Evolutionary conservation across 2,888 invertebrate species (phyloP).

Genomic region (Heliothis peltigera): DNA sequence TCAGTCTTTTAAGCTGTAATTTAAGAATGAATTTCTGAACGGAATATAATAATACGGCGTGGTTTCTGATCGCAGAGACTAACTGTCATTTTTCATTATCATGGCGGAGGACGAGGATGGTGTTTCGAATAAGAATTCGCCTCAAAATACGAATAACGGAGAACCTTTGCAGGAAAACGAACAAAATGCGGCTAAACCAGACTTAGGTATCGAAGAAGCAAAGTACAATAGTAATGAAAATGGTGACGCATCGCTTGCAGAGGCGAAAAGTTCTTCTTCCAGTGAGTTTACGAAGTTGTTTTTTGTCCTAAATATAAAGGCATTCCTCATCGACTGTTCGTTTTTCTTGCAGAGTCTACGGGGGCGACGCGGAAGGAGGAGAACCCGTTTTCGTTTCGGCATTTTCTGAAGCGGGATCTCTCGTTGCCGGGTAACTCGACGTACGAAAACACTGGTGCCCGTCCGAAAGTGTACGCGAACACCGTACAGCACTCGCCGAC

Average conservation of each 20-base stretch:
- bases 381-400: constrained; percentile 96
- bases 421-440: constrained; percentile 88
- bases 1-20: not conserved
- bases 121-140: constrained; percentile 86
- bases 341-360: constrained; percentile 82
- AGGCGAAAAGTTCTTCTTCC: constrained; percentile 83
- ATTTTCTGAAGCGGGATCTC: constrained; percentile 93
- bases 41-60: constrained; percentile 5
- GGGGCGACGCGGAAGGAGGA: constrained; percentile 91
- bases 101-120: constrained; percentile 90
- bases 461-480: constrained; percentile 92
- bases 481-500: constrained; percentile 87
- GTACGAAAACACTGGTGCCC: constrained; percentile 93
- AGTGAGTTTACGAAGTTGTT: constrained; percentile 87
- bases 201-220: constrained; percentile 87
- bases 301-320: constrained; percentile 85
- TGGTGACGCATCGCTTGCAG: constrained; percentile 77
- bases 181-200: constrained; percentile 82
- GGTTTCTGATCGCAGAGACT: constrained; percentile 61
- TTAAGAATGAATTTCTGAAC: constrained; percentile 26
- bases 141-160: constrained; percentile 84
- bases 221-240: constrained; percentile 85
- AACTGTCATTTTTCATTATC: constrained; percentile 86
- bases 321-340: constrained; percentile 70
- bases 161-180: constrained; percentile 80